Conservation (phyloP, 2,797 vertebrate species). For the Peromyscus eremicus region DNA sequence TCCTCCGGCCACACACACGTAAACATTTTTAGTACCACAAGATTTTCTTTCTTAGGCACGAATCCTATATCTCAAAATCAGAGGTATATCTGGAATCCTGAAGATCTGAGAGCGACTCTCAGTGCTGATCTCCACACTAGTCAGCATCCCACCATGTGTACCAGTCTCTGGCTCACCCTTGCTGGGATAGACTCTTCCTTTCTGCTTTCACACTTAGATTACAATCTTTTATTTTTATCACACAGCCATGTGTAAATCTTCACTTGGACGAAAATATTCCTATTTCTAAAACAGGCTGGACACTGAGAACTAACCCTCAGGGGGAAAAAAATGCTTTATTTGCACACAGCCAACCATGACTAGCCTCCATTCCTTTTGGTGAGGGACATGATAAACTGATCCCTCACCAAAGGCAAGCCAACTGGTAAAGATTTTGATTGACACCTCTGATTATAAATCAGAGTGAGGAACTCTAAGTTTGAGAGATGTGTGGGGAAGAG, state of each 20-base stretch:
- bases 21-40: neutral
- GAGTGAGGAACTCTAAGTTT: neutral
- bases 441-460: neutral
- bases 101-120: neutral
- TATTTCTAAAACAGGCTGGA: neutral
- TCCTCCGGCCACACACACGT: neutral
- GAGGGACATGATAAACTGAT: neutral
- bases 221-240: neutral
- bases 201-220: neutral
- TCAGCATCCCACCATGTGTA: neutral
- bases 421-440: neutral
- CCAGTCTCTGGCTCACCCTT: neutral
- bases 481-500: neutral
- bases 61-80: neutral
- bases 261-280: neutral
- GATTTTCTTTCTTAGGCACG: neutral
- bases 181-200: neutral
- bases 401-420: neutral
- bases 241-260: neutral
- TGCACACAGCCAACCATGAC: neutral
- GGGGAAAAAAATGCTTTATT: constrained; percentile 6
- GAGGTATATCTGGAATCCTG: neutral
- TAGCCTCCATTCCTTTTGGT: neutral
- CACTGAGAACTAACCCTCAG: neutral
- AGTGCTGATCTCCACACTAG: no score